These are phyloP conservation scores for Gambusia affinis DNA, from an alignment of 2,113 vertebrate species.

Conservation along the genomic window DNA sequence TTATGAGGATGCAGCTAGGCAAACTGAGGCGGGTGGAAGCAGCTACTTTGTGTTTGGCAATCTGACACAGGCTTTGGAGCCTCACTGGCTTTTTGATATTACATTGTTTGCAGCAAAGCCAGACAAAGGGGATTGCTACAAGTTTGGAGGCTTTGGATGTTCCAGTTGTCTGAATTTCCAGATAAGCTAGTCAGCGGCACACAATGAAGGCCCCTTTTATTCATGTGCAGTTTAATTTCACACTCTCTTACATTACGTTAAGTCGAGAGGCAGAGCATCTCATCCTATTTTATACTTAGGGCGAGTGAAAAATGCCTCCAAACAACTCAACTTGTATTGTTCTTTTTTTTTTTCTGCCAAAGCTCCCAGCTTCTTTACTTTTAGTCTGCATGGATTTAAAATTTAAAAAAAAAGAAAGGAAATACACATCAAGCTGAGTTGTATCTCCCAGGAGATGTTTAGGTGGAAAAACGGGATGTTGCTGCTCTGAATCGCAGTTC, in stretches of 20 bases:
- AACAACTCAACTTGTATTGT: slow-evolving; percentile 79
- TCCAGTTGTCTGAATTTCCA: slow-evolving; percentile 83
- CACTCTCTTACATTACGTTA: slow-evolving; percentile 84
- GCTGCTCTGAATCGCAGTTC: slow-evolving; percentile 19
- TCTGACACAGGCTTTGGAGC: slow-evolving; percentile 76
- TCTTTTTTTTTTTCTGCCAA: slow-evolving; percentile 19
- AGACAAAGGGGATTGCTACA: slow-evolving; percentile 82
- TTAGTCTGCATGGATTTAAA: slow-evolving; percentile 35
- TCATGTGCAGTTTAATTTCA: slow-evolving; percentile 82
- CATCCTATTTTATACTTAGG: slow-evolving; percentile 82
- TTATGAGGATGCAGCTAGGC: slow-evolving; percentile 44
- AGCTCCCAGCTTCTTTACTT: slow-evolving; percentile 26
- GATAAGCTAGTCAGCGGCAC: slow-evolving; percentile 76
- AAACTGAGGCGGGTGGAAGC: slow-evolving; percentile 34
- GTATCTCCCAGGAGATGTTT: slow-evolving; percentile 48
- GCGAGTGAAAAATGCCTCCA: slow-evolving; percentile 72
- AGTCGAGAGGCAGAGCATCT: slow-evolving; percentile 81
- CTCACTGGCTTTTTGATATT: slow-evolving; percentile 76
- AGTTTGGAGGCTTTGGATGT: slow-evolving; percentile 84
- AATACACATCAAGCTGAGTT: slow-evolving; percentile 74
- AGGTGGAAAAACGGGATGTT: slow-evolving; percentile 33
- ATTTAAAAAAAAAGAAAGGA: slow-evolving; percentile 72
- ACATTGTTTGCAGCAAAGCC: slow-evolving; percentile 77
- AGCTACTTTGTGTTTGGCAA: slow-evolving; percentile 75
- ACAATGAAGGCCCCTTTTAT: slow-evolving; percentile 79